Conservation (phyloP, 2,888 invertebrate genomes). For the Chironomus tentans region DNA sequence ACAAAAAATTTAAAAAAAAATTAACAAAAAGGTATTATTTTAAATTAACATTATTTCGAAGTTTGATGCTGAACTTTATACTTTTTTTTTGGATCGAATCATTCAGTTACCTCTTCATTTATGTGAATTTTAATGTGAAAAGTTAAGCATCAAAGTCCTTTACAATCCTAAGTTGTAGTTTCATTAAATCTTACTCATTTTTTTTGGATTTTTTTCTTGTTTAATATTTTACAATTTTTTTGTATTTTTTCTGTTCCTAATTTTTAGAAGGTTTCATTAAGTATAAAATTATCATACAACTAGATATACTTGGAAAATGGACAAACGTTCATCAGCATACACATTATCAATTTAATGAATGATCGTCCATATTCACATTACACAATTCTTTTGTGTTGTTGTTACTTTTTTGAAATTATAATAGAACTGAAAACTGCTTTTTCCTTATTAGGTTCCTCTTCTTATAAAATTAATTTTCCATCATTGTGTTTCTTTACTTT, state of each 20-base stretch:
- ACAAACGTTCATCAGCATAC: neutral
- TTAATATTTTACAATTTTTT: constrained; percentile 6
- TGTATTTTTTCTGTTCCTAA: constrained; percentile 9
- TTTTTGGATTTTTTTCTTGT: neutral
- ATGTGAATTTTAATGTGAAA: neutral
- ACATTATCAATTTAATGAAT: neutral
- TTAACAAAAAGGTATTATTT: neutral
- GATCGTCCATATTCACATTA: neutral
- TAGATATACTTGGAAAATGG: neutral
- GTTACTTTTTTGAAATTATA: neutral
- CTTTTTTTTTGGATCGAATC: no score
- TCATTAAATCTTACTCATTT: neutral
- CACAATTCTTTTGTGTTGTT: neutral
- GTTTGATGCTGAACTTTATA: neutral
- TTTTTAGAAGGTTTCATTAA: constrained; percentile 6
- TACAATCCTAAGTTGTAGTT: neutral
- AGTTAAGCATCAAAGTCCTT: neutral
- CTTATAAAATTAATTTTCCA: neutral
- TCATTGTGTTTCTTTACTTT: neutral
- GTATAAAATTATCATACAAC: constrained; percentile 26
- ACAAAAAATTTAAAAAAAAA: neutral
- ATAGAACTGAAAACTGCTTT: neutral
- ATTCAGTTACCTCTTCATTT: no score
- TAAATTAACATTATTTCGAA: neutral
- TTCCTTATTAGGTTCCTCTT: neutral